Evolutionary conservation across 2,113 vertebrate genomes (phyloP).

Genomic region (Odocoileus virginianus): DNA sequence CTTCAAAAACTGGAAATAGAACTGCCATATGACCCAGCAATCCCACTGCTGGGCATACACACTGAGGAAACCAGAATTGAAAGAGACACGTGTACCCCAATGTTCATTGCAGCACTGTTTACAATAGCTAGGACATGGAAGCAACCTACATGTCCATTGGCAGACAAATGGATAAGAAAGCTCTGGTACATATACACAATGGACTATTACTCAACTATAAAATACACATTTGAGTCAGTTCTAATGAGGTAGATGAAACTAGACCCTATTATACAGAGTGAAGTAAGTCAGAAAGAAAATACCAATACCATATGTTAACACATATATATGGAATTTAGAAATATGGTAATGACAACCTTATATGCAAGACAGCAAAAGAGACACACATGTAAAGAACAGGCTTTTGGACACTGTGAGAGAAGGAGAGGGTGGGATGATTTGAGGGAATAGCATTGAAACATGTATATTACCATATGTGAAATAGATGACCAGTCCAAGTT

Average conservation of each 20-base stretch:
- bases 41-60: neutral
- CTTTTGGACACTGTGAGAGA: neutral
- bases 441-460: neutral
- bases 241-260: neutral
- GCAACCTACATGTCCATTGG: neutral
- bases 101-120: neutral
- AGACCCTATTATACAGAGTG: neutral
- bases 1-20: neutral
- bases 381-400: neutral
- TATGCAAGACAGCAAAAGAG: neutral
- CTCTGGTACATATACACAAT: neutral
- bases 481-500: neutral
- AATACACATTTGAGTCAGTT: neutral
- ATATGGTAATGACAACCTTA: accelerated
- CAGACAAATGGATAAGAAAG: neutral
- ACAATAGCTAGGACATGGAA: neutral
- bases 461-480: neutral
- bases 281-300: neutral
- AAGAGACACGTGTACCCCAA: neutral
- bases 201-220: neutral
- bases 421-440: neutral
- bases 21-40: neutral
- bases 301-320: neutral
- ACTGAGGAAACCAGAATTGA: neutral
- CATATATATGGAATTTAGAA: neutral